phyloP scores from a whole-genome alignment of 37 sponge, comb jelly and placozoan species.

The Halisarca cf. caerulea region DNA sequence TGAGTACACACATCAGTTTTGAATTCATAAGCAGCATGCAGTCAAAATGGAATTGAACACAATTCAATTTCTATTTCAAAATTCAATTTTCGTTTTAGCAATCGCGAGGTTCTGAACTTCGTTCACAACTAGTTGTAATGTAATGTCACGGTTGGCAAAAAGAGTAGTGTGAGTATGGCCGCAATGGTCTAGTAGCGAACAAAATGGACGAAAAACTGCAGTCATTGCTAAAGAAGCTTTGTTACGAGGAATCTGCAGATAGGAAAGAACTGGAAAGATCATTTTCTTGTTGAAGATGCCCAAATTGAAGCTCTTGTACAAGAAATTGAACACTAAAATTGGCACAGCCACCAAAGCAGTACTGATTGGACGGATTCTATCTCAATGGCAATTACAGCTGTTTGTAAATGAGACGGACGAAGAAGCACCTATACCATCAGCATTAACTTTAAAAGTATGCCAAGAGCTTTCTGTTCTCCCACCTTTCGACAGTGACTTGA shows the following conservation, averaged over 20 bases:
- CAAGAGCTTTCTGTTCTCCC: not conserved
- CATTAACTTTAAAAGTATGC: not conserved
- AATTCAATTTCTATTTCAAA: too few relatives aligned
- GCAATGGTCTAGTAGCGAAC: too few relatives aligned
- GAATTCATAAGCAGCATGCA: too few relatives aligned
- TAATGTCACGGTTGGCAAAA: too few relatives aligned
- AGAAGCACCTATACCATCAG: not conserved
- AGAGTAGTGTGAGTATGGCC: too few relatives aligned
- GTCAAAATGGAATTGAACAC: too few relatives aligned
- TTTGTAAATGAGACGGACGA: not conserved
- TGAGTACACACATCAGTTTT: too few relatives aligned
- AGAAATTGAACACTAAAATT: not conserved
- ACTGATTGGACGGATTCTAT: not conserved
- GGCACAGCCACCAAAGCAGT: not conserved
- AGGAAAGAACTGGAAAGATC: not conserved
- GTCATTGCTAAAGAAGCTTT: not conserved
- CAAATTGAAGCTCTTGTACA: not conserved
- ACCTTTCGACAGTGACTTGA: not conserved
- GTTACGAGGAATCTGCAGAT: not conserved
- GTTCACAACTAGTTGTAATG: too few relatives aligned
- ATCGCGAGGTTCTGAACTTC: too few relatives aligned
- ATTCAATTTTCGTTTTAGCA: too few relatives aligned
- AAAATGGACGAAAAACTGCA: not conserved
- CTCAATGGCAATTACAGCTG: not conserved
- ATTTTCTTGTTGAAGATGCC: not conserved